These are phyloP conservation scores for Gibbula magus DNA, from an alignment of 2,888 invertebrate species.

Conservation along the genomic window DNA sequence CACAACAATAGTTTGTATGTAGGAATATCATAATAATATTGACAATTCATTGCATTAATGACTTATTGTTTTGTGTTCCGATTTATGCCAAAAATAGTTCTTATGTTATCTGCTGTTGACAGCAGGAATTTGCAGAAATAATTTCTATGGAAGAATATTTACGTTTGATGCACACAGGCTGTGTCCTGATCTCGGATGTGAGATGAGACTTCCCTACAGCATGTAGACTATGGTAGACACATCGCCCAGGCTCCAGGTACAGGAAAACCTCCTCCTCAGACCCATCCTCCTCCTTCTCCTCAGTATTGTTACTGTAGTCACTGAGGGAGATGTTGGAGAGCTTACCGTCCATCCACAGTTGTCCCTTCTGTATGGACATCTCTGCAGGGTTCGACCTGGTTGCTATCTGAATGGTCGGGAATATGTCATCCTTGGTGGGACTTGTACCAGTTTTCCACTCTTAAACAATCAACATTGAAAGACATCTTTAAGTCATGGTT, in stretches of 20 bases:
- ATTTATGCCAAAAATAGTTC: no score
- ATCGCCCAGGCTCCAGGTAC: slow-evolving; percentile 20
- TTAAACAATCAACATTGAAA: neutral
- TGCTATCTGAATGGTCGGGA: slow-evolving; percentile 8
- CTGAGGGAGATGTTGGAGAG: neutral
- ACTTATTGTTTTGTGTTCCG: no score
- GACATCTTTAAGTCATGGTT: no score
- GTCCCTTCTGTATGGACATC: slow-evolving; percentile 9
- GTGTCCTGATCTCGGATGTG: neutral
- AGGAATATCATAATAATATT: no score
- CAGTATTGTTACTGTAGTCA: neutral
- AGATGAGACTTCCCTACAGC: slow-evolving; percentile 21
- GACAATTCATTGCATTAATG: no score
- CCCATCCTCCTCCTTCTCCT: neutral
- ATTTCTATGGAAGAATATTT: neutral
- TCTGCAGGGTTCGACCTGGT: neutral
- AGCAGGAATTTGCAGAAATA: no score
- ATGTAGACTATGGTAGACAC: slow-evolving; percentile 10
- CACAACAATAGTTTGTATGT: no score
- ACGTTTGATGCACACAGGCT: slow-evolving; percentile 20
- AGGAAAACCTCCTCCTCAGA: neutral
- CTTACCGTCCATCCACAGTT: slow-evolving; percentile 9
- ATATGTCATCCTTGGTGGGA: slow-evolving; percentile 8
- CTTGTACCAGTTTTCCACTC: slow-evolving; percentile 25
- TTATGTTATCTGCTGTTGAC: no score